phyloP scores from a whole-genome alignment of 2,797 vertebrate species.

The Danio choprae region DNA sequence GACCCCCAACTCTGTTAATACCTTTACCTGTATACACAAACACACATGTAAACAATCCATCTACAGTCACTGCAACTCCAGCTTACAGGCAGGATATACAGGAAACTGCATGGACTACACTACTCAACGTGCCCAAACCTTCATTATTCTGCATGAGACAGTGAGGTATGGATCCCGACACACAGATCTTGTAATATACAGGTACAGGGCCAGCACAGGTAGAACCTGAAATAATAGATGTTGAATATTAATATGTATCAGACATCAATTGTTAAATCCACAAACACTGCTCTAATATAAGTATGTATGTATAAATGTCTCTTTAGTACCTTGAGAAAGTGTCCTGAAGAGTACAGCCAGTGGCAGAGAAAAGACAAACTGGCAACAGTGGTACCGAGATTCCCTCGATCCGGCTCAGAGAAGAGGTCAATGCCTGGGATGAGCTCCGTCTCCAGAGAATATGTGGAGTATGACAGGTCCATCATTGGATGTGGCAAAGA shows the following conservation, averaged over 20 bases:
- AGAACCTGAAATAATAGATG: slow-evolving; percentile 79
- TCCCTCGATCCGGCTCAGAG: slow-evolving; percentile 81
- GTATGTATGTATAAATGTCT: background rate
- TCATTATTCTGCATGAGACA: slow-evolving; percentile 86
- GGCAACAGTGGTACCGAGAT: slow-evolving; percentile 78
- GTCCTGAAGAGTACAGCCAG: slow-evolving; percentile 85
- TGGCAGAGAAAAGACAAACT: slow-evolving; percentile 87
- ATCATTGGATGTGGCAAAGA: slow-evolving; percentile 84
- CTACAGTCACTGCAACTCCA: background rate
- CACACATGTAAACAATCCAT: background rate
- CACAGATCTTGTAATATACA: slow-evolving; percentile 84
- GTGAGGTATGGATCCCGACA: slow-evolving; percentile 84
- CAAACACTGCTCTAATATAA: slow-evolving; percentile 7
- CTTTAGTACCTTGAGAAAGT: slow-evolving; percentile 82
- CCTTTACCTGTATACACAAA: slow-evolving; percentile 80
- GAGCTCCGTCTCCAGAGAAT: slow-evolving; percentile 79
- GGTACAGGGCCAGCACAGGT: slow-evolving; percentile 86
- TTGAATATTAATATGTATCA: background rate
- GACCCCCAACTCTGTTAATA: slow-evolving; percentile 85
- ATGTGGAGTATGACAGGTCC: slow-evolving; percentile 83
- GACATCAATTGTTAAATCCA: background rate
- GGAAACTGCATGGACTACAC: background rate
- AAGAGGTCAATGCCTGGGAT: slow-evolving; percentile 90
- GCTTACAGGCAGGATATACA: background rate
- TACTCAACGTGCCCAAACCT: slow-evolving; percentile 78